phyloP scores from a whole-genome alignment of 2,113 vertebrate species.

The Enhydra lutris region DNA sequence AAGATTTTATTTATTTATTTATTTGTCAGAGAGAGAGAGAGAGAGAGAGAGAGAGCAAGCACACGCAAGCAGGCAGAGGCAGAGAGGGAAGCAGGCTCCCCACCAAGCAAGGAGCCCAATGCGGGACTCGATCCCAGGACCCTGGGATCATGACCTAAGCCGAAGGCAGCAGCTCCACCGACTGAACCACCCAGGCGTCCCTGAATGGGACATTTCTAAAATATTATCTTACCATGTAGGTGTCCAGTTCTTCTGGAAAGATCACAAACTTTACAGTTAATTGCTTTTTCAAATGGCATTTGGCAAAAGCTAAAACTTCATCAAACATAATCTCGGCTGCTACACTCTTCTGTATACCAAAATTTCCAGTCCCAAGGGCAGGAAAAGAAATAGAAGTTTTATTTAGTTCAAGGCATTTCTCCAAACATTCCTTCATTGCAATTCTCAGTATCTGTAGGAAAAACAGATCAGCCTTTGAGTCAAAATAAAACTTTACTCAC shows the following conservation, averaged over 20 bases:
- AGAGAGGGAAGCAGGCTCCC: too few species aligned
- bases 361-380: constrained; percentile 79
- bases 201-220: constrained; percentile 6
- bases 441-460: constrained; percentile 76
- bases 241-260: constrained; percentile 51
- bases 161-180: too few species aligned
- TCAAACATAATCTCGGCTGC: constrained; percentile 80
- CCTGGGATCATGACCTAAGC: too few species aligned
- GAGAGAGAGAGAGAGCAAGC: too few species aligned
- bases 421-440: constrained; percentile 74
- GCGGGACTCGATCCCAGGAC: too few species aligned
- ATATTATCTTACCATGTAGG: constrained; percentile 80
- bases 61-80: too few species aligned
- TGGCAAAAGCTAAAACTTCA: constrained; percentile 77
- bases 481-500: constrained; percentile 20
- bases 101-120: too few species aligned
- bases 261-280: constrained; percentile 85
- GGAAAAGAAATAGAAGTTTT: constrained; percentile 87
- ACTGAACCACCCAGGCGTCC: too few species aligned
- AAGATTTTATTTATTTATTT: too few species aligned
- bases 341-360: not conserved
- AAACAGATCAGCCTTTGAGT: constrained; percentile 35
- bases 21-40: too few species aligned
- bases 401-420: accelerated
- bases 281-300: accelerated